Percentiles rank a stretch among this genome's conserved stretches.
Evolutionary conservation across 2,113 vertebrate species (phyloP).

Genomic region (Microcebus lehilahytsara): DNA sequence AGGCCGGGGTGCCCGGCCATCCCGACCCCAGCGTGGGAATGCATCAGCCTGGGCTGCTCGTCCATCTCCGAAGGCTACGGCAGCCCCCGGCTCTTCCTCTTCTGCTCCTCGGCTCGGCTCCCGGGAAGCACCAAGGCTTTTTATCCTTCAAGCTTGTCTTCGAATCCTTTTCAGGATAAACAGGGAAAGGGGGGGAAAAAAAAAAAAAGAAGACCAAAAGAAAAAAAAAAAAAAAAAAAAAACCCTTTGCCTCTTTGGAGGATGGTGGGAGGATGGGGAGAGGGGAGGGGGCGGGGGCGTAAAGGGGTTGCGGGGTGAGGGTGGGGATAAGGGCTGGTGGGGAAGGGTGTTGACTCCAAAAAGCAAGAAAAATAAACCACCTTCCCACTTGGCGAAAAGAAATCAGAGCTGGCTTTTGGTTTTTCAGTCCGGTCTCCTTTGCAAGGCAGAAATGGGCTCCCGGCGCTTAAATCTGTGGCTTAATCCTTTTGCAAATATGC

Average conservation of each 20-base stretch:
- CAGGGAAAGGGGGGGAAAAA: slow-evolving; percentile 54
- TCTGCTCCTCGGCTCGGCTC: slow-evolving; percentile 79
- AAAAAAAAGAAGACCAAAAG: slow-evolving; percentile 46
- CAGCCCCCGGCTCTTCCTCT: slow-evolving; percentile 66
- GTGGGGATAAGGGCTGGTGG: slow-evolving; percentile 71
- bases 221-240: slow-evolving; percentile 54
- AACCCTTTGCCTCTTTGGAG: slow-evolving; percentile 74
- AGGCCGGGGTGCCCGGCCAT: slow-evolving; percentile 97
- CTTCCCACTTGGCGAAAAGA: slow-evolving; percentile 71
- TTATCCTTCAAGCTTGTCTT: slow-evolving; percentile 80
- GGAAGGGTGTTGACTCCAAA: slow-evolving; percentile 74
- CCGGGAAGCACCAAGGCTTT: slow-evolving; percentile 71
- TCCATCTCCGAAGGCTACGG: slow-evolving; percentile 88
- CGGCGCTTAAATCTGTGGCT: slow-evolving; percentile 70
- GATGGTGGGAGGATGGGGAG: slow-evolving; percentile 45
- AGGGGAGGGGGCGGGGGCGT: slow-evolving; percentile 65
- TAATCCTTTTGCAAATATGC: slow-evolving; percentile 75
- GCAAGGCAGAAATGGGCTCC: slow-evolving; percentile 70
- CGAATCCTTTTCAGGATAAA: slow-evolving; percentile 81
- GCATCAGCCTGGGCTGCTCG: slow-evolving; percentile 97
- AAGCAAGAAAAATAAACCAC: slow-evolving; percentile 75
- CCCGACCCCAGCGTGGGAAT: slow-evolving; percentile 94
- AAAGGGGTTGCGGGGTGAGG: slow-evolving; percentile 71
- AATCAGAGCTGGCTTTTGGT: slow-evolving; percentile 68
- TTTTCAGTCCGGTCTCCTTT: slow-evolving; percentile 68